phyloP scores from a whole-genome alignment of 64 coral and sea anemone genomes.

The Dendronephthya gigantea region DNA sequence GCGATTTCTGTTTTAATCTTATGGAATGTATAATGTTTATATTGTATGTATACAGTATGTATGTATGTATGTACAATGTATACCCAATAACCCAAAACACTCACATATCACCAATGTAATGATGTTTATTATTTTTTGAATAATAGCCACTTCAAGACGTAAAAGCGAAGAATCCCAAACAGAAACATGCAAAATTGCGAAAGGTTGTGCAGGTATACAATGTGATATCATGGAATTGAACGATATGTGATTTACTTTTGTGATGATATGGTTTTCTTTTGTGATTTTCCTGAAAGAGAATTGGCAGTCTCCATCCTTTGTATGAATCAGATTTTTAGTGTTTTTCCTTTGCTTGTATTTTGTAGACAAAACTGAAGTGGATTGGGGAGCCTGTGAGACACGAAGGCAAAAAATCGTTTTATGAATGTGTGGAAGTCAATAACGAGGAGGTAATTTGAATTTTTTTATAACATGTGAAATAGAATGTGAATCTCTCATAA shows the following conservation, averaged over 20 bases:
- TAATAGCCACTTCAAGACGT: background rate
- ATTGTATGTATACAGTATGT: too few relatives aligned
- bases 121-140: background rate
- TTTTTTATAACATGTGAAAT: too few relatives aligned
- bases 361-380: constrained; percentile 9
- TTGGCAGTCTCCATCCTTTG: too few relatives aligned
- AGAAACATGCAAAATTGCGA: background rate
- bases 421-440: background rate
- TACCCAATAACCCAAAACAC: too few relatives aligned
- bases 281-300: too few relatives aligned
- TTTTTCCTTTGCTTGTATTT: background rate
- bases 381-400: constrained; percentile 2
- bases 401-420: background rate
- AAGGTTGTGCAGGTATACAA: background rate
- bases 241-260: too few relatives aligned
- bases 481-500: too few relatives aligned
- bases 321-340: background rate
- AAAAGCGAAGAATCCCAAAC: background rate
- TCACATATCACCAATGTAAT: too few relatives aligned
- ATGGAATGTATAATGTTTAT: too few relatives aligned
- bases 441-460: background rate
- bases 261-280: too few relatives aligned
- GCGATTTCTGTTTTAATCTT: too few relatives aligned
- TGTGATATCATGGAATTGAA: background rate
- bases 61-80: too few relatives aligned